A percentile compares a stretch with the other conserved stretches of the same genome.
phyloP scores from a whole-genome alignment of 1,140 invertebrate genomes.

The Chlorops oryzae region DNA sequence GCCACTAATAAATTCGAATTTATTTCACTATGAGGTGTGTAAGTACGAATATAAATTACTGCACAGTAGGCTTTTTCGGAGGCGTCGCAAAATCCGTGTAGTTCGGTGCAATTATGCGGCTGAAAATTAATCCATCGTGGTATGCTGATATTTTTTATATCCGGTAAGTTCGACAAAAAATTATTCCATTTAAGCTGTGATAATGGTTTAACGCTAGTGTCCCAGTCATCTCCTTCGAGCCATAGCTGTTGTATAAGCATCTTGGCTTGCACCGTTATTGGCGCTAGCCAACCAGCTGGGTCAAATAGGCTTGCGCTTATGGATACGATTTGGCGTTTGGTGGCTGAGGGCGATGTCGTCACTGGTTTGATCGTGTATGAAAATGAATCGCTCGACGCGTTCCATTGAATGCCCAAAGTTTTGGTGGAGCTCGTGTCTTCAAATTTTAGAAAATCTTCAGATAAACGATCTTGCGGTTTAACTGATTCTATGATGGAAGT shows the following conservation, averaged over 20 bases:
- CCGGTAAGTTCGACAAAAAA: not conserved
- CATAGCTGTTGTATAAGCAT: conserved; percentile 32
- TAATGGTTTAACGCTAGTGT: conserved; percentile 8
- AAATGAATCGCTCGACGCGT: no score
- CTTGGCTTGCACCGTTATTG: conserved; percentile 23
- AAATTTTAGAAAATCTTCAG: no score
- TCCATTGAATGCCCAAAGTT: no score
- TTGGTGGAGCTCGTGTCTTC: no score
- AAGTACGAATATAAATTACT: conserved; percentile 20
- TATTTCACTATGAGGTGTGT: not conserved
- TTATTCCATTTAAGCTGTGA: not conserved
- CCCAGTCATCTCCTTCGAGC: conserved; percentile 24
- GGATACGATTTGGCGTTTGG: conserved; percentile 14
- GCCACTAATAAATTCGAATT: not conserved
- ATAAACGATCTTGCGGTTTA: no score
- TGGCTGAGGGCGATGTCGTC: no score
- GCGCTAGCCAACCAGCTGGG: conserved; percentile 26
- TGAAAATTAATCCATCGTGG: not conserved
- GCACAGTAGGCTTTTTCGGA: conserved; percentile 33
- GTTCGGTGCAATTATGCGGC: not conserved
- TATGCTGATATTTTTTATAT: not conserved
- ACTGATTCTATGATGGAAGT: no score
- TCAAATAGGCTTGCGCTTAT: conserved; percentile 24
- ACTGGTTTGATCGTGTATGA: no score
- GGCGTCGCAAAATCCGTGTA: conserved; percentile 39